Evolutionary conservation across 2,797 vertebrate genomes (phyloP).

Genomic region (Pipistrellus nathusii): DNA sequence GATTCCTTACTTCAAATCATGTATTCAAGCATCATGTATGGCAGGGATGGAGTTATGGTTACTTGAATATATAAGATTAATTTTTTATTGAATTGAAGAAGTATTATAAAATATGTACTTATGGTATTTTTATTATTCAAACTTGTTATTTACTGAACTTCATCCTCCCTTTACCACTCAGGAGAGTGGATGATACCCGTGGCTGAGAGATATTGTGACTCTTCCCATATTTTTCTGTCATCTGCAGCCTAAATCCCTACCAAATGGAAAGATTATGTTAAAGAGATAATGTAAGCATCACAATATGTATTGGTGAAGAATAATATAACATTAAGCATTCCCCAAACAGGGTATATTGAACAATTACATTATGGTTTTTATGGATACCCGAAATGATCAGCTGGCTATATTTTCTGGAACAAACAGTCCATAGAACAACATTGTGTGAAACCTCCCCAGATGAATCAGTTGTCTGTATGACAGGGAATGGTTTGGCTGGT

Average conservation of each 20-base stretch:
- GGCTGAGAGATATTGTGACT: background rate
- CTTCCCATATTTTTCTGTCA: background rate
- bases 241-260: background rate
- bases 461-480: background rate
- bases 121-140: background rate
- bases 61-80: background rate
- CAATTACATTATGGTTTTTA: constrained; percentile 43
- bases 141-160: background rate
- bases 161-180: background rate
- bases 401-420: constrained; percentile 58
- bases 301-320: background rate
- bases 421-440: constrained; percentile 12
- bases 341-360: background rate
- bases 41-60: background rate
- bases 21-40: background rate
- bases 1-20: constrained; percentile 31
- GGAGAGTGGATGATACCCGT: background rate
- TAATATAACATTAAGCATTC: background rate
- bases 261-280: background rate
- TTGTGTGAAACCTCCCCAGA: background rate
- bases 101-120: background rate
- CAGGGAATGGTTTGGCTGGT: background rate
- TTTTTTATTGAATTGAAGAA: background rate
- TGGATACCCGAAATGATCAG: constrained; percentile 19
- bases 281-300: background rate